Evolutionary conservation across 2,797 vertebrate genomes (phyloP), one percentile per base, ranked within the genome.

Genomic region (Lepus townsendii): DNA sequence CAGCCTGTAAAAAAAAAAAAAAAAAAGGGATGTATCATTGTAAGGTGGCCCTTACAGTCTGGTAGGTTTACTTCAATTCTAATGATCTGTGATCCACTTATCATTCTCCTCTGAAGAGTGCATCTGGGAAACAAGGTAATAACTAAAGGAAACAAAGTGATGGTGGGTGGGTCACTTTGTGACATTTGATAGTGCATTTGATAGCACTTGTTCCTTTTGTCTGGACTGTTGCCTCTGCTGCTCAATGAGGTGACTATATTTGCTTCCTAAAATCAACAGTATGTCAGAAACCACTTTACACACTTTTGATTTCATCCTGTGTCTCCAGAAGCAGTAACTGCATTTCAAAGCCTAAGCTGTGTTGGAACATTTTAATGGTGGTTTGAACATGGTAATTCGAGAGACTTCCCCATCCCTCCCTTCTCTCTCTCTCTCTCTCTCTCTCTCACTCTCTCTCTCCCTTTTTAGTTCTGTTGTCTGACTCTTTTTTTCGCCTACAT

Each of bases 341-440:
- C 75, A 93, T 95, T 95, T 96, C 73, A 82, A 77, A 93, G 17
- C 19, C 65, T 78, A 60, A 90, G 54, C 73, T 92, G 30, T 50
- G 77, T 91, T 94, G 91, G 66, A 83, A 50, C 42, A 57, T 91
- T 95, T 78, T 66, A 83, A 93, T 4, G 62, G 69, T 57, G 19
- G 10, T 89, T 95, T 92, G 68, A 73, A 73, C 35, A 82, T 69
- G 90, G 5, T 91, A 82, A 77, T 96, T 73, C 75, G 83, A 27
- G 47, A 90, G 24, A 71, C 26, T 27, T 92, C 20, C 24, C 69
- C 71, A 72, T 35, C 1, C 8, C 5, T 52, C 38, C 5, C 4
- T 4, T 62, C 3, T 14, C 19, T 63, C 6, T 30, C 5, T 20
- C 24, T 24, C 26, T 26, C 24, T 13, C 5, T 52, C 38, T 5